Evolutionary conservation across 2,888 invertebrate species (phyloP), one percentile per base, ranked within the genome.

Genomic region (Apoda limacodes): DNA sequence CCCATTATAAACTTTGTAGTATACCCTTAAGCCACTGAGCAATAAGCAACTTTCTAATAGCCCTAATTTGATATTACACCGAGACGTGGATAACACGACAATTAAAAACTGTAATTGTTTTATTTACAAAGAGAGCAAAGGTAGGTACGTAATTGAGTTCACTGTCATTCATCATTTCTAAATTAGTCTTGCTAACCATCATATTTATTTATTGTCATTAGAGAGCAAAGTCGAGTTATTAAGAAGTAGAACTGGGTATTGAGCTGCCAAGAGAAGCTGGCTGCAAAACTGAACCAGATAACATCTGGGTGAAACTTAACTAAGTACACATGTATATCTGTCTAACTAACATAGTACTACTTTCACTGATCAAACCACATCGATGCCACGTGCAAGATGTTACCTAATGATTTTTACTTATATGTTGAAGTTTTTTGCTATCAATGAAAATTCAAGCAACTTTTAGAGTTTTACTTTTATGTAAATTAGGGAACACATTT

Each of bases 1-100:
- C 51, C 60, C 51, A 62, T 63, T 60, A 58, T 60, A n/a, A n/a
- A n/a, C 68, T 68, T 69, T 69, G 63, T 68, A 60, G 55, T 46
- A 56, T 58, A 60, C 63, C 70, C 61, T 48, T 58, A 51, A 61
- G 60, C 58, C 49, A 50, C 44, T 49, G 39, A 44, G 50, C 53
- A 53, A 56, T 49, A 39, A 52, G 44, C 39, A 32, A 50, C 65
- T 74, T 74, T 72, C 74, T 66, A 66, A 65, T 62, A 57, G 45
- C n/a, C n/a, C n/a, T n/a, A n/a, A n/a, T n/a, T n/a, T n/a, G n/a
- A n/a, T n/a, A n/a, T n/a, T n/a, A n/a, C n/a, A n/a, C n/a, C n/a
- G n/a, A n/a, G n/a, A n/a, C n/a, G n/a, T n/a, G n/a, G n/a, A n/a
- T n/a, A n/a, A n/a, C n/a, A n/a, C n/a, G n/a, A n/a, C n/a, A n/a